Percentiles rank a stretch among this genome's conserved stretches.
Conservation (phyloP, 2,113 vertebrate genomes). For the Phasianus colchicus region DNA sequence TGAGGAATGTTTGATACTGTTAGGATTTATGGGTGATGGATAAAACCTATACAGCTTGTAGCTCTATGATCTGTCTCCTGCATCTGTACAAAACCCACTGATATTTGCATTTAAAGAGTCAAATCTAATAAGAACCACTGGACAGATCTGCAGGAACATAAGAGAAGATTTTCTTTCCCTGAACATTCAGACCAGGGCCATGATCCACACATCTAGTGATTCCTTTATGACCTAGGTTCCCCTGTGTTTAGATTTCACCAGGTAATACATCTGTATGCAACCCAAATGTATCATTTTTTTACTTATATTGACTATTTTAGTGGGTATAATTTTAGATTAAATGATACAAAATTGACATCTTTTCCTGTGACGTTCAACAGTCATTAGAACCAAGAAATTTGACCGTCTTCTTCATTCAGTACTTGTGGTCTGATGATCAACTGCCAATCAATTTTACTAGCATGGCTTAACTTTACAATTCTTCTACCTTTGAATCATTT, state of each 20-base stretch:
- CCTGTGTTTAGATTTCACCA: not conserved
- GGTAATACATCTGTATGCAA: not conserved
- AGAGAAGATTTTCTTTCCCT: not conserved
- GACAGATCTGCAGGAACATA: not conserved
- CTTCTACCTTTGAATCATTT: not conserved
- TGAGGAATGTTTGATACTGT: not conserved
- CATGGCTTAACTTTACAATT: not conserved
- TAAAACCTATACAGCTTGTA: not conserved
- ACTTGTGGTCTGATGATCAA: not conserved
- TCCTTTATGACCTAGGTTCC: accelerated
- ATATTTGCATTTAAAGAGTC: not conserved
- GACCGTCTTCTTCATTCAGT: not conserved
- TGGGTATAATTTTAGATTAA: not conserved
- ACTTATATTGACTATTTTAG: not conserved
- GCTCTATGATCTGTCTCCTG: not conserved
- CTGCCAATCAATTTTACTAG: not conserved
- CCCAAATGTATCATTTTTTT: not conserved
- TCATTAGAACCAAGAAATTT: not conserved
- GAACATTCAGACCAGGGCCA: not conserved
- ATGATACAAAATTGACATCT: not conserved
- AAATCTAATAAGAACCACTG: not conserved
- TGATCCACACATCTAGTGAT: not conserved
- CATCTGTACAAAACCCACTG: not conserved
- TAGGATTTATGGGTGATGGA: not conserved
- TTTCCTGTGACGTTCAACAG: not conserved